Evolutionary conservation across 1,140 invertebrate species (phyloP).

Genomic region (Dinoponera quadriceps): DNA sequence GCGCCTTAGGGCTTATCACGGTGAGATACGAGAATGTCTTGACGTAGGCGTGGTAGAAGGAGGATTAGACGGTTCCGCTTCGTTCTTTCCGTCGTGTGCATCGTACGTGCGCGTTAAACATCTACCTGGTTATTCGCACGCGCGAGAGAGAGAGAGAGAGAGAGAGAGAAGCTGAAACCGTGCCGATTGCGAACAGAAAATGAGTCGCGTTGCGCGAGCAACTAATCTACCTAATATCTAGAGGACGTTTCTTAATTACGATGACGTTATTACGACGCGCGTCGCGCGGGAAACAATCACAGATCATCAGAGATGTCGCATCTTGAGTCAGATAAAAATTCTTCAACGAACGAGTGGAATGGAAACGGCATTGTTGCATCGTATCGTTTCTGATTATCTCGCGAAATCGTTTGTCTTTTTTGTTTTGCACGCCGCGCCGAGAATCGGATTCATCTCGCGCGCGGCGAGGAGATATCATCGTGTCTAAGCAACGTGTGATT

Average conservation of each 20-base stretch:
- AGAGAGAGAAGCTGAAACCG: background rate
- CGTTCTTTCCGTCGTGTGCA: slow-evolving; percentile 33
- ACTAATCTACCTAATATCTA: too few species aligned
- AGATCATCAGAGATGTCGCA: too few species aligned
- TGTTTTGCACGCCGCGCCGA: background rate
- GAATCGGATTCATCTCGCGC: slow-evolving; percentile 15
- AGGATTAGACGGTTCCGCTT: slow-evolving; percentile 65
- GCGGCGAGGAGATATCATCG: slow-evolving; percentile 9
- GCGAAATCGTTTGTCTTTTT: background rate
- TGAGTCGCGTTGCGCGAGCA: background rate
- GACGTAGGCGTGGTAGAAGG: slow-evolving; percentile 78
- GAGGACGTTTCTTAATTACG: too few species aligned
- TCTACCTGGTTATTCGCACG: background rate
- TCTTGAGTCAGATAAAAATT: too few species aligned
- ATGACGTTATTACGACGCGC: too few species aligned
- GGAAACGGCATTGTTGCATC: too few species aligned
- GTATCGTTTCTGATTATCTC: background rate
- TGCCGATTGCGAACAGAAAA: background rate
- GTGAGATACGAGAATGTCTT: slow-evolving; percentile 74
- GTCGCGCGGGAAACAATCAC: too few species aligned
- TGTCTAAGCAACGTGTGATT: slow-evolving; percentile 50
- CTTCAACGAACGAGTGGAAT: too few species aligned
- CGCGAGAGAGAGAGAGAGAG: background rate
- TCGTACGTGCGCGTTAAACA: slow-evolving; percentile 15
- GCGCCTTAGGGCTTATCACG: slow-evolving; percentile 64